Conservation (phyloP, 1,140 invertebrate species). For the Neoseiulus cucumeris region DNA sequence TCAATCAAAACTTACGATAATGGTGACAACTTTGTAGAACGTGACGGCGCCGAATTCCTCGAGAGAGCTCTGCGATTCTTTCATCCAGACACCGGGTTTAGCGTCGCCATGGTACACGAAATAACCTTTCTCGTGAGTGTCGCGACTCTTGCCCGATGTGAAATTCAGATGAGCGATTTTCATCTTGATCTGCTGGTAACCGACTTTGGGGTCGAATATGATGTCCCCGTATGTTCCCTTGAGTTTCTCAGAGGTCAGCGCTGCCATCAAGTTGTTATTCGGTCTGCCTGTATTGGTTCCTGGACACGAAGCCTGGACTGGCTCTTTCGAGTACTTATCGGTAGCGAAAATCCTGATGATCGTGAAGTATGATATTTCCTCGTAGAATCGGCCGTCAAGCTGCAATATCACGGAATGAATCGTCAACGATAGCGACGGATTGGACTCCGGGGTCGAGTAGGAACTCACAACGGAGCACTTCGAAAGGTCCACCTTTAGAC, state of each 20-base stretch:
- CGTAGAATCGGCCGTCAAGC: constrained; percentile 1
- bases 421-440: too few species aligned
- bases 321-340: constrained; percentile 1
- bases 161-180: neutral
- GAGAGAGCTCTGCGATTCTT: constrained; percentile 58
- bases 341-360: neutral
- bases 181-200: neutral
- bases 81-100: constrained; percentile 53
- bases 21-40: constrained; percentile 15
- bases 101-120: constrained; percentile 72
- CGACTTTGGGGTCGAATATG: neutral
- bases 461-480: too few species aligned
- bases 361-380: neutral
- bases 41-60: neutral
- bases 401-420: neutral
- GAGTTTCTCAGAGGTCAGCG: neutral
- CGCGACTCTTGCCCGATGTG: neutral
- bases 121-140: constrained; percentile 51
- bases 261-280: neutral
- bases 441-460: too few species aligned
- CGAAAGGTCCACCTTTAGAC: too few species aligned
- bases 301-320: neutral
- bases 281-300: neutral
- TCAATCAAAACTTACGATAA: constrained; percentile 15
- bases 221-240: neutral